These are phyloP conservation scores for Noctua comes DNA, from an alignment of 2,888 invertebrate genomes.

Conservation along the genomic window DNA sequence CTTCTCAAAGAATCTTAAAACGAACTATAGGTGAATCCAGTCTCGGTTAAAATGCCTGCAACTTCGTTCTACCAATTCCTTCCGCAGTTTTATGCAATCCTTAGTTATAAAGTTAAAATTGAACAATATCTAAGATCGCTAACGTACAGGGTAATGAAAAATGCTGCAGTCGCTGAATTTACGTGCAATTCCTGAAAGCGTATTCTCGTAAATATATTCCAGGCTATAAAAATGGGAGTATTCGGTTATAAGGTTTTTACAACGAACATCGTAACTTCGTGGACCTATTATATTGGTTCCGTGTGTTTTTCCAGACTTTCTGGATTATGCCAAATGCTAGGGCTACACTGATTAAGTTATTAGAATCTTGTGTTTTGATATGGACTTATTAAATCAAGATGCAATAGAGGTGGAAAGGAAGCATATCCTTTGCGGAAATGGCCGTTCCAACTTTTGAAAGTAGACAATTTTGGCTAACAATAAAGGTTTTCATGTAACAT, in stretches of 20 bases:
- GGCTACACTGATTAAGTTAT: constrained; percentile 1
- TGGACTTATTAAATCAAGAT: background rate
- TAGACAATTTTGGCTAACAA: no score
- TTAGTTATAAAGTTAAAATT: constrained; percentile 57
- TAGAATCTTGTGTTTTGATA: background rate
- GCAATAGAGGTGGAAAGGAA: background rate
- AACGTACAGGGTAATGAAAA: constrained; percentile 76
- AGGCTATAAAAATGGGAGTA: constrained; percentile 84
- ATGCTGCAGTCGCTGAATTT: constrained; percentile 79
- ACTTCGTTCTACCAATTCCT: background rate
- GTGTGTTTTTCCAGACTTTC: constrained; percentile 55
- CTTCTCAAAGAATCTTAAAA: no score
- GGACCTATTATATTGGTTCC: constrained; percentile 60
- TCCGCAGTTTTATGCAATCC: constrained; percentile 5
- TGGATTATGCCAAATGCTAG: constrained; percentile 10
- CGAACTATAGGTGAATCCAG: no score
- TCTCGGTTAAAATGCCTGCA: background rate
- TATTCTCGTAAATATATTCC: constrained; percentile 86
- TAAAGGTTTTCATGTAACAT: no score
- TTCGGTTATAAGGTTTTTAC: constrained; percentile 85
- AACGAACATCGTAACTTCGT: constrained; percentile 77
- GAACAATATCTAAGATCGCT: constrained; percentile 58
- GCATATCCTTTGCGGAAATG: no score
- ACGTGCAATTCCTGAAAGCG: constrained; percentile 84
- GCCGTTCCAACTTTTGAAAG: no score